Base-by-base conservation (phyloP, 2,888 invertebrate genomes). In the Lymantria monacha region DNA sequence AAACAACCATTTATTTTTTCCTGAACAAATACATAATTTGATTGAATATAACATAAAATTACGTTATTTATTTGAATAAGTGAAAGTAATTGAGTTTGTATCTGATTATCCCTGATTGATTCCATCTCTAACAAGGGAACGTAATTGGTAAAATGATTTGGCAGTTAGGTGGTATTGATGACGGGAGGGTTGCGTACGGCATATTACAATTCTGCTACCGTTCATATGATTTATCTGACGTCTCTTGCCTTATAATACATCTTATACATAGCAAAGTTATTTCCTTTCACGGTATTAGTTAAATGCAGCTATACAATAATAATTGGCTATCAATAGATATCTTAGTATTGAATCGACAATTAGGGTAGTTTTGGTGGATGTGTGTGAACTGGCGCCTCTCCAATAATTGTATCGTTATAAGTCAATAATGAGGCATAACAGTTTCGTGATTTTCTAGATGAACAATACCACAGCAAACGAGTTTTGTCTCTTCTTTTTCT, bases 381-480 rank as follows among this genome's bases (percentile, higher is more conserved):
- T 0, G 84, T 79, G 55, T 85, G 83, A 2, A 72, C 55, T 10
- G 83, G 79, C 3, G 81, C 64, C 47, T 74, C 74, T 3, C 78
- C 79, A 37, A 85, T 63, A 30, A 87, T 74, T 15, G 63, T 66
- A 58, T 79, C 79, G 56, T 81, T 73, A 49, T 77, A 61, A 7
- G 81, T 85, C 46, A 82, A 69, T 31, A 86, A 59, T 1, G 82
- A 81, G 11, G 83, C 85, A 3, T 72, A 74, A 59, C 86, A 87
- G 54, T 72, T 75, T 22, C 73, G 74, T 9, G 82, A 83, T 58
- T 78, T 83, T 50, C 84, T 69, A n/a, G 80, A 81, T 1, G 84
- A 85, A 56, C 85, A 83, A 69, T 81, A 85, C 83, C 84, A 85
- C 36, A 84, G 73, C 41, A 82, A 66, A 7, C 81, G 73, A 11